These are phyloP conservation scores for Macrophya annulata DNA, from an alignment of 2,888 invertebrate genomes.

Conservation along the genomic window DNA sequence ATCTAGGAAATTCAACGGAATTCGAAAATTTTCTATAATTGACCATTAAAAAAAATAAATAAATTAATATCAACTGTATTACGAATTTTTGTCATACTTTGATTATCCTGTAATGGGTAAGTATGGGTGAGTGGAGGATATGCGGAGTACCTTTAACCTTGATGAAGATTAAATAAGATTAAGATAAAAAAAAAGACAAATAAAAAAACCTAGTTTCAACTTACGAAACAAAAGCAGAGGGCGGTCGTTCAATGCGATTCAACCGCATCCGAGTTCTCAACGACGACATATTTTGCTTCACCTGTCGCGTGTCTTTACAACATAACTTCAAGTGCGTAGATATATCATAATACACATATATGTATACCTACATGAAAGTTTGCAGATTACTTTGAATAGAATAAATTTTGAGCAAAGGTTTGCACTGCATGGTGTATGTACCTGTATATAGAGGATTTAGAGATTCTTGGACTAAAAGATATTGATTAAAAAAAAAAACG, in stretches of 20 bases:
- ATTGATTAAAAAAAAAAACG: neutral
- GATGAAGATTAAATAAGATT: neutral
- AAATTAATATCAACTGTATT: neutral
- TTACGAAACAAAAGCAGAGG: neutral
- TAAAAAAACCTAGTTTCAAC: neutral
- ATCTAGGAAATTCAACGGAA: too few species aligned
- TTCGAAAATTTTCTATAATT: neutral
- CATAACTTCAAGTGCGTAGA: conserved; percentile 35
- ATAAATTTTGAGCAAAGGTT: neutral
- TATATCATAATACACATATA: neutral
- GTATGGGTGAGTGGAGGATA: neutral
- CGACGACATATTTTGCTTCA: conserved; percentile 40
- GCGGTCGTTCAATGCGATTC: neutral
- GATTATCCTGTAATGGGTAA: neutral
- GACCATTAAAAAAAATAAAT: neutral
- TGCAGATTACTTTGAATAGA: conserved; percentile 20
- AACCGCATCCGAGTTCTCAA: conserved; percentile 13
- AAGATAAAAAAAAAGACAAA: neutral
- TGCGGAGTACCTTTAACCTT: neutral
- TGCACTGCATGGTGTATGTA: neutral
- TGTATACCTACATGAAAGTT: conserved; percentile 4
- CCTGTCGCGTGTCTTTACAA: conserved; percentile 45
- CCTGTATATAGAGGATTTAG: neutral
- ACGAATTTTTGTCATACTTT: neutral
- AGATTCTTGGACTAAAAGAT: neutral